Conservation (phyloP, 2,113 vertebrate genomes). For the Brevimyrus niger region DNA sequence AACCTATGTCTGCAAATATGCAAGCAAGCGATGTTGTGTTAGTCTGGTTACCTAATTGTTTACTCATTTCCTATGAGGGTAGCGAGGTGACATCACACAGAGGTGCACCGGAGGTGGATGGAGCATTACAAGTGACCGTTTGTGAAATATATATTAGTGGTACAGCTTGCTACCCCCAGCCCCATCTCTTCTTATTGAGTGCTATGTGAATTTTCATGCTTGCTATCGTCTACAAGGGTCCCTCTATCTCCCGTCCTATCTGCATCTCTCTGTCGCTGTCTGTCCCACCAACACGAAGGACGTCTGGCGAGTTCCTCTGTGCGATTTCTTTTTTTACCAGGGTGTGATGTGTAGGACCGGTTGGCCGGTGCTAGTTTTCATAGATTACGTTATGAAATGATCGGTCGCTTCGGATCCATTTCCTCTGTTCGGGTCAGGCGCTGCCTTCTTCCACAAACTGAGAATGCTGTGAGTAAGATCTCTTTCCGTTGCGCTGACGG, state of each 20-base stretch:
- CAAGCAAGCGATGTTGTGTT: not conserved
- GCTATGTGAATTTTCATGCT: not conserved
- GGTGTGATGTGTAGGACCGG: not conserved
- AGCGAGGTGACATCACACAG: not conserved
- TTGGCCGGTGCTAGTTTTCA: not conserved
- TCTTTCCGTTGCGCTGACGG: not conserved
- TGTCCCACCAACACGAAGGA: not conserved
- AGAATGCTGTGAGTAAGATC: not conserved
- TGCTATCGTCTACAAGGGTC: not conserved
- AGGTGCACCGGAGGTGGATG: not conserved
- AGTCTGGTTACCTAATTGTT: conserved; percentile 7
- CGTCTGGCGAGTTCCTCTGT: not conserved
- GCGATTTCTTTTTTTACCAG: not conserved
- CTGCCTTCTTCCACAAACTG: not conserved
- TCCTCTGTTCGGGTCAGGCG: not conserved
- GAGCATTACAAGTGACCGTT: not conserved
- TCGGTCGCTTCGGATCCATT: not conserved
- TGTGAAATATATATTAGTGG: not conserved
- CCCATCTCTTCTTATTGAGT: not conserved
- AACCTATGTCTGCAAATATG: not conserved
- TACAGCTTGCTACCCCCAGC: not conserved
- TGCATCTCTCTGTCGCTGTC: not conserved
- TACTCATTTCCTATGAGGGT: not conserved
- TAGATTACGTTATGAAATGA: not conserved
- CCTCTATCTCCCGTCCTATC: not conserved